A percentile compares a stretch with the other conserved stretches of the same genome.
phyloP scores from a whole-genome alignment of 2,888 invertebrate species.

The Polydrusus tereticollis region DNA sequence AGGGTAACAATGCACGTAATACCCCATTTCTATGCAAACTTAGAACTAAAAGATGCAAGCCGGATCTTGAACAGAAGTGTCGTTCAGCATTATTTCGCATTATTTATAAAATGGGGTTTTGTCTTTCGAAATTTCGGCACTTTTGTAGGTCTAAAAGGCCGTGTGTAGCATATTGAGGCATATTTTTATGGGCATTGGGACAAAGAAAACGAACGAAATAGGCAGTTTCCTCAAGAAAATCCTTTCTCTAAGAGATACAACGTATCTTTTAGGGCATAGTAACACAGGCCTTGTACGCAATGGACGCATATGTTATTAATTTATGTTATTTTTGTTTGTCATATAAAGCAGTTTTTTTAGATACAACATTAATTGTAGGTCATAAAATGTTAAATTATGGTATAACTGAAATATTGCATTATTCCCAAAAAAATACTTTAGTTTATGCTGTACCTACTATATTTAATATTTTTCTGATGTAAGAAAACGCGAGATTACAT shows the following conservation, averaged over 20 bases:
- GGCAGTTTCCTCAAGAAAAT: constrained; percentile 20
- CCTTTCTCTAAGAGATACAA: constrained; percentile 2
- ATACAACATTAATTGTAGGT: no score
- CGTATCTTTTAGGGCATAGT: not conserved
- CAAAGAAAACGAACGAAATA: not conserved
- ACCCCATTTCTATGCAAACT: constrained; percentile 73
- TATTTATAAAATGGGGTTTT: constrained; percentile 57
- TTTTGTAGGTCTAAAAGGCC: constrained; percentile 37
- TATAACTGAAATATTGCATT: no score
- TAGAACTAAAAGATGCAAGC: constrained; percentile 68
- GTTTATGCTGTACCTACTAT: no score
- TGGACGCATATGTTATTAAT: not conserved
- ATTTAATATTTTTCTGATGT: no score
- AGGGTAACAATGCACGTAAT: constrained; percentile 65
- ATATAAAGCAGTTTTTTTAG: not conserved
- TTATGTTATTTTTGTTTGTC: not conserved
- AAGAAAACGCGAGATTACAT: no score
- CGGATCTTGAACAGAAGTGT: constrained; percentile 60
- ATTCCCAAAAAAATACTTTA: no score
- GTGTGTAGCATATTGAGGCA: constrained; percentile 42
- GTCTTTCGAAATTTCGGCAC: constrained; percentile 43
- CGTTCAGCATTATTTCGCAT: constrained; percentile 59
- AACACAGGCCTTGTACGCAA: not conserved
- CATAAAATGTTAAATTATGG: no score
- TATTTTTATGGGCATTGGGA: constrained; percentile 25